These are phyloP conservation scores for Calephelis perditalis DNA, from an alignment of 2,888 invertebrate genomes.

Conservation along the genomic window DNA sequence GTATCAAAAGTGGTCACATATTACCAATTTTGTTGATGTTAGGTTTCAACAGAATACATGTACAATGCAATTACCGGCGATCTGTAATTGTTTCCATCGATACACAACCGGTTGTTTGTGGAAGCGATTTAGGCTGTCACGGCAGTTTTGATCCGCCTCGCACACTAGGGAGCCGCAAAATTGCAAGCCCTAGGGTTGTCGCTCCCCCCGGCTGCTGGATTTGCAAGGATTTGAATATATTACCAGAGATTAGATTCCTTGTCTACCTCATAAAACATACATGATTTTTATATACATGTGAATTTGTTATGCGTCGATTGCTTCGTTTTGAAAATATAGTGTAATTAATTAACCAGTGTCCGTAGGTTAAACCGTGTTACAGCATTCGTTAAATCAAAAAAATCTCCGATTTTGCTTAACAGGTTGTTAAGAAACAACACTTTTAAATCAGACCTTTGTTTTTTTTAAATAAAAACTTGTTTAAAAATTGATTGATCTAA, in stretches of 20 bases:
- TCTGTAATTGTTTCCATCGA: slow-evolving; percentile 17
- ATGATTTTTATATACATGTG: not conserved
- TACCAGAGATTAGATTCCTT: slow-evolving; percentile 33
- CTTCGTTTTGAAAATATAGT: too few species aligned
- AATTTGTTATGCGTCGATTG: too few species aligned
- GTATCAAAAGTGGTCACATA: too few species aligned
- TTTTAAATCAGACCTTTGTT: too few species aligned
- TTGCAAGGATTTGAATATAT: slow-evolving; percentile 37
- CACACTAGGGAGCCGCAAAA: slow-evolving; percentile 34
- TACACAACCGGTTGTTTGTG: slow-evolving; percentile 13
- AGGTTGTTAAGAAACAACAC: too few species aligned
- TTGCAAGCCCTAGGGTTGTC: slow-evolving; percentile 35
- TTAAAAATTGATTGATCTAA: too few species aligned
- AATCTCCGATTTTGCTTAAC: too few species aligned
- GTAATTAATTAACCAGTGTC: too few species aligned
- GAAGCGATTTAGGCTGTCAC: slow-evolving; percentile 16
- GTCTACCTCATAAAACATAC: slow-evolving; percentile 16
- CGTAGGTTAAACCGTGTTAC: too few species aligned
- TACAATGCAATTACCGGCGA: slow-evolving; percentile 2
- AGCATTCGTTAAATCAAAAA: too few species aligned
- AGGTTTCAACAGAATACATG: not conserved
- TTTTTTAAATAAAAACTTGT: too few species aligned
- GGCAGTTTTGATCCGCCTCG: slow-evolving; percentile 35
- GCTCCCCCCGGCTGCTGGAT: slow-evolving; percentile 28
- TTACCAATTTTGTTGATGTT: slow-evolving; percentile 6